Conservation (phyloP, 2,113 vertebrate genomes). For the Ia io region DNA sequence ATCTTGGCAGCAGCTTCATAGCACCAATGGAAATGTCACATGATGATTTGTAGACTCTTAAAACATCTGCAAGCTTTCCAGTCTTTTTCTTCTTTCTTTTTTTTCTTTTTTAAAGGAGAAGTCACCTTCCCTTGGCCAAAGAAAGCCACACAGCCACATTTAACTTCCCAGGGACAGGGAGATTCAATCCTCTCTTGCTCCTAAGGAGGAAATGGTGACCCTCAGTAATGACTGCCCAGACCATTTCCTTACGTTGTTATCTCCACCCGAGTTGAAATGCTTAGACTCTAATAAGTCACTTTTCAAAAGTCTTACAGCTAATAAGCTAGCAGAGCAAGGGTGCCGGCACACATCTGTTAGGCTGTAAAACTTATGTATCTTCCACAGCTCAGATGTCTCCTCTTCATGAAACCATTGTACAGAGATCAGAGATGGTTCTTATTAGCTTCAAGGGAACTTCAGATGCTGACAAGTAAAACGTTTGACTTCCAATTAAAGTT, state of each 20-base stretch:
- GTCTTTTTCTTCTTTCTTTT: neutral
- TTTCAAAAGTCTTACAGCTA: neutral
- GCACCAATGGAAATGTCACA: neutral
- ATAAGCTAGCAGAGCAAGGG: neutral
- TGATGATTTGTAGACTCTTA: neutral
- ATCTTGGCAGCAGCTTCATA: neutral
- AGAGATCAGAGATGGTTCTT: neutral
- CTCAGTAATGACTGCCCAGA: neutral
- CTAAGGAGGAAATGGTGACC: neutral
- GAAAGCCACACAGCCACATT: neutral
- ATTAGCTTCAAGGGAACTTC: neutral
- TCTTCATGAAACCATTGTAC: neutral
- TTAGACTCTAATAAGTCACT: neutral
- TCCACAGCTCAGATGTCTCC: accelerated
- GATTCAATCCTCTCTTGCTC: neutral
- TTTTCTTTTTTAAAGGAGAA: neutral
- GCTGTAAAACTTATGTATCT: neutral
- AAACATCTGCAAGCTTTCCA: neutral
- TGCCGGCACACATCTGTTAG: no score
- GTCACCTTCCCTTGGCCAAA: neutral
- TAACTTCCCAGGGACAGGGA: neutral
- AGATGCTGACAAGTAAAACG: neutral
- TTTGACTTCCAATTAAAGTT: neutral
- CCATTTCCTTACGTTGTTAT: neutral
- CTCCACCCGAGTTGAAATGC: neutral